phyloP scores from a whole-genome alignment of 2,113 vertebrate genomes.

The Sylvietta virens region DNA sequence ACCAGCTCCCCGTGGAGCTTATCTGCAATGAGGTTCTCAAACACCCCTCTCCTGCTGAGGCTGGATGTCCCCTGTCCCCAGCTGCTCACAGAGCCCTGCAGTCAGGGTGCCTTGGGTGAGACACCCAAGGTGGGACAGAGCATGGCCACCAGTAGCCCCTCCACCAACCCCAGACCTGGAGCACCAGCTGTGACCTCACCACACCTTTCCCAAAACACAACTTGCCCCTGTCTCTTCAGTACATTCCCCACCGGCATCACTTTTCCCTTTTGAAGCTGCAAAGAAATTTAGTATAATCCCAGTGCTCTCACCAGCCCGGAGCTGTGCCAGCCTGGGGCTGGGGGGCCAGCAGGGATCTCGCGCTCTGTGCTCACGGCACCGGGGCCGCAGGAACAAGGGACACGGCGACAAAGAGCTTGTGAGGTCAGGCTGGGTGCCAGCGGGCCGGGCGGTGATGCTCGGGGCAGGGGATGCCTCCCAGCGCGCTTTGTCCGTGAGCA shows the following conservation, averaged over 20 bases:
- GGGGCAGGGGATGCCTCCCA: background rate
- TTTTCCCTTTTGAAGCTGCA: background rate
- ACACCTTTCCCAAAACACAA: background rate
- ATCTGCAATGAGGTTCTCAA: background rate
- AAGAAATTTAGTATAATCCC: background rate
- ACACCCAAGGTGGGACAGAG: background rate
- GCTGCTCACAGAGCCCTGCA: fast-evolving
- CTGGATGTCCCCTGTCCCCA: background rate
- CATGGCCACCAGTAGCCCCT: background rate
- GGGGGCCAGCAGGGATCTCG: background rate
- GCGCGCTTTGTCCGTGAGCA: background rate
- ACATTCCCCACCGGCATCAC: background rate
- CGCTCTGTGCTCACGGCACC: background rate
- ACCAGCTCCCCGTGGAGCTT: background rate
- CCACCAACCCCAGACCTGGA: background rate
- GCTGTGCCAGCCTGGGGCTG: background rate
- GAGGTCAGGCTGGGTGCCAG: background rate
- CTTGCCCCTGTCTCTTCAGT: background rate
- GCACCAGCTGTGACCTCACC: background rate
- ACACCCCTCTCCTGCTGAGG: background rate
- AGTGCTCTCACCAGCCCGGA: background rate
- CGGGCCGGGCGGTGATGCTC: background rate
- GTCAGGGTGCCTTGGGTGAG: background rate
- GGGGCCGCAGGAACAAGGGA: background rate
- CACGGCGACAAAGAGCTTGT: background rate